These are phyloP conservation scores for Stomorhina lunata DNA, from an alignment of 2,888 invertebrate species.

Conservation along the genomic window DNA sequence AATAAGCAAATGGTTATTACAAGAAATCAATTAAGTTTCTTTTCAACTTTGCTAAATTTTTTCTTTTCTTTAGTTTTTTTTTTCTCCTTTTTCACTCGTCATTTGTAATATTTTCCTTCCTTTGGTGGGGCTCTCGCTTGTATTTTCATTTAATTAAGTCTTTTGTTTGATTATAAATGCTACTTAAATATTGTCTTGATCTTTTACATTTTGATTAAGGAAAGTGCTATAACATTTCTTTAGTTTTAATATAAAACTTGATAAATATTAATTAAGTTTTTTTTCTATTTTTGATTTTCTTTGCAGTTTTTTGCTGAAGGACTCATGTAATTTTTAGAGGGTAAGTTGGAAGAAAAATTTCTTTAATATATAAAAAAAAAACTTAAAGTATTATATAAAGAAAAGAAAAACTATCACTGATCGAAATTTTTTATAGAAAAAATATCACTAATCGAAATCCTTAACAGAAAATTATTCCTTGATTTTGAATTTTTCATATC, in stretches of 20 bases:
- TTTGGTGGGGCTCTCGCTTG: background rate
- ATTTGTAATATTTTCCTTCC: background rate
- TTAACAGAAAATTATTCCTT: background rate
- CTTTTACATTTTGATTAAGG: constrained; percentile 40
- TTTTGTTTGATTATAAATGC: constrained; percentile 38
- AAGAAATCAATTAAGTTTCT: constrained; percentile 53
- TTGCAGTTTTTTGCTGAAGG: constrained; percentile 11
- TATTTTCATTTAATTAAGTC: constrained; percentile 56
- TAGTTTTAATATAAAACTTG: too few species aligned
- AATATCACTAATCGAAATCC: background rate
- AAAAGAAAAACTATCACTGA: background rate
- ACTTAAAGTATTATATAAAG: background rate
- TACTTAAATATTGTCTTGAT: constrained; percentile 44
- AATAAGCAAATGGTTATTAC: constrained; percentile 35
- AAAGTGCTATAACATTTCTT: background rate
- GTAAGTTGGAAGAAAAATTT: constrained; percentile 32
- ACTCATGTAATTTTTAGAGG: background rate
- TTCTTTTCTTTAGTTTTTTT: too few species aligned
- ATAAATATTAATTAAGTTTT: constrained; percentile 29
- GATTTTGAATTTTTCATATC: background rate
- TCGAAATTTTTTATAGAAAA: background rate
- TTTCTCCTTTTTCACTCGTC: too few species aligned
- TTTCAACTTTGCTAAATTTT: background rate
- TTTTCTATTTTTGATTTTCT: background rate
- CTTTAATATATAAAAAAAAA: background rate